Evolutionary conservation across 2,113 vertebrate genomes (phyloP).

Genomic region (Oncorhynchus keta): DNA sequence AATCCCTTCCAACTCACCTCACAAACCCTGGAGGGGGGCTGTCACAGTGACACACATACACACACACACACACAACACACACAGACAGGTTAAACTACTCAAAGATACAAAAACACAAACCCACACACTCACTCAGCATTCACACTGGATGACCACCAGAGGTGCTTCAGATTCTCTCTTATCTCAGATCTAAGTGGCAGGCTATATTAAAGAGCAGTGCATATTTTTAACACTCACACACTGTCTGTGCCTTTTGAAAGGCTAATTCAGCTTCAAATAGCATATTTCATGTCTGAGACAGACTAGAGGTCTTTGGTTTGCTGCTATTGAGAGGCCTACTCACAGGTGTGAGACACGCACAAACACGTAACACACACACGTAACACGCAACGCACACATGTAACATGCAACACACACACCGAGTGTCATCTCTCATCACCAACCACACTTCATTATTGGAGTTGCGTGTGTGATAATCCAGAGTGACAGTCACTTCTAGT

Average conservation of each 20-base stretch:
- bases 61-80: slow-evolving; percentile 16
- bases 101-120: slow-evolving; percentile 7
- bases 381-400: neutral
- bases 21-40: slow-evolving; percentile 39
- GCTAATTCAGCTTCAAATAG: slow-evolving; percentile 41
- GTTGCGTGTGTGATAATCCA: slow-evolving; percentile 22
- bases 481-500: slow-evolving; percentile 34
- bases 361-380: slow-evolving; percentile 10
- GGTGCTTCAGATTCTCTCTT: slow-evolving; percentile 7
- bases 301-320: neutral
- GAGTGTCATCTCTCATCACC: neutral
- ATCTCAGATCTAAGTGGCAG: slow-evolving; percentile 36
- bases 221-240: slow-evolving; percentile 16
- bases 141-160: slow-evolving; percentile 21
- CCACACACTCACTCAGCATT: slow-evolving; percentile 10
- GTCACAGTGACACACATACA: slow-evolving; percentile 42
- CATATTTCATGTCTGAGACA: slow-evolving; percentile 5
- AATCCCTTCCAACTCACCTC: slow-evolving; percentile 54
- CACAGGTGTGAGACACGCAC: slow-evolving; percentile 11
- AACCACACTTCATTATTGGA: slow-evolving; percentile 13
- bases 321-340: neutral
- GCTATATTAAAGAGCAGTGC: slow-evolving; percentile 21
- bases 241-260: slow-evolving; percentile 17
- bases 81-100: neutral
- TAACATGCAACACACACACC: slow-evolving; percentile 29